Evolutionary conservation across 2,888 invertebrate species (phyloP), one percentile per base, ranked within the genome.

Genomic region (Dorcus hopei): DNA sequence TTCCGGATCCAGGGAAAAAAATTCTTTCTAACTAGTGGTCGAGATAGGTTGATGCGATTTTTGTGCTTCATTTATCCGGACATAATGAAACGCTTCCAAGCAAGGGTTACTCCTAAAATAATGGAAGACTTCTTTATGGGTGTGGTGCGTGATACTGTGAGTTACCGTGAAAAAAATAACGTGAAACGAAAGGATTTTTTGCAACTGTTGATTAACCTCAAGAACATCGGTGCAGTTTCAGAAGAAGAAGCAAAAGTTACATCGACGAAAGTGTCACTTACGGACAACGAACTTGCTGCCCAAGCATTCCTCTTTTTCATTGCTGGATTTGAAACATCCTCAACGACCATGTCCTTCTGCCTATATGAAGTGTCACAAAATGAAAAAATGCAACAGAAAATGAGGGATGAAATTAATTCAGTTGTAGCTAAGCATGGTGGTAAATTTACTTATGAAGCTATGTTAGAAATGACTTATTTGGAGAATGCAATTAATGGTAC

Each of bases 311-410:
- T 80, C 0, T 79, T 81, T 61, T 79, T 79, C 57, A 38, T 77
- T 1, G 81, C 79, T 11, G 80, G 80, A 1, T 79, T 76, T 60
- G 80, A 80, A 57, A 80, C 80, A 0, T 78, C 79, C 0, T 76
- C 79, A 1, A 69, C 75, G 0, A 74, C 76, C 0, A 63, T 80
- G 43, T 71, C 72, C 8, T 78, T 75, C 43, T 58, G 75, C 0
- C 64, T 74, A 0, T 79, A 76, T 60, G 72, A 77, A 26, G 58
- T 82, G 7, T 78, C 81, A 0, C 38, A 53, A 2, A 66, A 80
- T 59, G 71, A 67, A 1, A 72, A 77, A 0, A 59, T 80, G 2
- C 82, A 82, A 58, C 68, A 75, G 1, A 79, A 71, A 62, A 58
- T 80, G 6, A 70, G 78, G 3, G 26, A 70, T 2, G 80, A 82